Percentiles rank a stretch among this genome's conserved stretches.
These are phyloP conservation scores for Coecobrya sp. DNA, from an alignment of 2,888 invertebrate genomes.

Conservation along the genomic window DNA sequence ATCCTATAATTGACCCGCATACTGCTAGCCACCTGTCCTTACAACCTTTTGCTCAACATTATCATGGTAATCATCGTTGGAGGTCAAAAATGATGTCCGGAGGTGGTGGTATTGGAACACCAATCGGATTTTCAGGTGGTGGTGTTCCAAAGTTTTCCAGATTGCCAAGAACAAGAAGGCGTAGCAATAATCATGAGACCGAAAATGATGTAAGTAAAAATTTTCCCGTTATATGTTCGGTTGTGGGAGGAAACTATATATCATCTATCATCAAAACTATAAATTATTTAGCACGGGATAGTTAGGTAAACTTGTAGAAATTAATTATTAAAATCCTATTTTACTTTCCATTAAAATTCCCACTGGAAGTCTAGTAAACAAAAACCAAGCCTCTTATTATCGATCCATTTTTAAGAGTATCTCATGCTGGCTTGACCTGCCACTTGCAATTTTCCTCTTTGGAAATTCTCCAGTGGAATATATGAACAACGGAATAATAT, in stretches of 20 bases:
- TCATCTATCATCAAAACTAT: background rate
- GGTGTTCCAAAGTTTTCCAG: no score
- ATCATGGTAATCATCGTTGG: background rate
- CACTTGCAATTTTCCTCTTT: slow-evolving; percentile 39
- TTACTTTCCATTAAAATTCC: background rate
- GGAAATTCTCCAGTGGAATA: background rate
- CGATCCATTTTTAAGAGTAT: background rate
- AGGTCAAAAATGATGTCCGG: background rate
- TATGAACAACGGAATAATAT: no score
- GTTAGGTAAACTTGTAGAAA: background rate
- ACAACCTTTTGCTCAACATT: background rate
- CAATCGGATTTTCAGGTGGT: background rate
- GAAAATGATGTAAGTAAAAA: no score
- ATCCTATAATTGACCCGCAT: background rate
- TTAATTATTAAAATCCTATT: background rate
- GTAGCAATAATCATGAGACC: no score
- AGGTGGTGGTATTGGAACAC: background rate
- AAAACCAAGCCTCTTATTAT: background rate
- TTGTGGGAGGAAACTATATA: background rate
- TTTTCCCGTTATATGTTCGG: no score
- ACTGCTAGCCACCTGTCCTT: background rate
- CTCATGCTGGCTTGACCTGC: slow-evolving; percentile 1
- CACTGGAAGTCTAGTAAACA: background rate
- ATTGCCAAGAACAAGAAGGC: no score
- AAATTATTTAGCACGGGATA: background rate